Evolutionary conservation across 2,888 invertebrate species (phyloP).

Genomic region (Blastobasis lacticolella): DNA sequence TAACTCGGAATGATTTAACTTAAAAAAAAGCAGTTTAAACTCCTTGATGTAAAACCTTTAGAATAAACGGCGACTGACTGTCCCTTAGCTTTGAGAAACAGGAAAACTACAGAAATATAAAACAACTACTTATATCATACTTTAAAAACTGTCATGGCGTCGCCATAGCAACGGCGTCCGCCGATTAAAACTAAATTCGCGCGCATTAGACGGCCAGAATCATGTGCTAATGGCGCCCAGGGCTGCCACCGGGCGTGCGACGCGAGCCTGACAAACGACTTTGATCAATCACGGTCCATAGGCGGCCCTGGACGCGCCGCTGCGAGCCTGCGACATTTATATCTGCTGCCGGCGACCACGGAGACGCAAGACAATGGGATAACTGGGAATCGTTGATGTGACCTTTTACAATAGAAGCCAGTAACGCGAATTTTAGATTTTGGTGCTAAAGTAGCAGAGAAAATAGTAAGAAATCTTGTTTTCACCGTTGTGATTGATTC

Average conservation of each 20-base stretch:
- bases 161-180: constrained; percentile 24
- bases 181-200: constrained; percentile 63
- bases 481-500: too few species aligned
- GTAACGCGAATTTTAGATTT: too few species aligned
- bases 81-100: too few species aligned
- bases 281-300: constrained; percentile 67
- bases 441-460: too few species aligned
- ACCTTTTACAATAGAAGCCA: too few species aligned
- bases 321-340: constrained; percentile 29
- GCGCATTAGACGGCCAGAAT: constrained; percentile 61
- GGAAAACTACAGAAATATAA: background rate
- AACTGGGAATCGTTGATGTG: too few species aligned
- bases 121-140: background rate
- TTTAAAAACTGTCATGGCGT: constrained; percentile 7
- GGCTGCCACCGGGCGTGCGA: constrained; percentile 51
- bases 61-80: too few species aligned
- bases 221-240: constrained; percentile 64
- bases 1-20: too few species aligned
- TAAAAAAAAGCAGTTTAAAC: too few species aligned
- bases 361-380: too few species aligned
- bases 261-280: constrained; percentile 70
- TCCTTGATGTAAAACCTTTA: too few species aligned
- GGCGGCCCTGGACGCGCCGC: constrained; percentile 52
- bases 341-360: constrained; percentile 27
- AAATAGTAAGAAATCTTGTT: too few species aligned